Evolutionary conservation across 2,113 vertebrate species (phyloP).

Genomic region (Sterrhoptilus dennistouni): DNA sequence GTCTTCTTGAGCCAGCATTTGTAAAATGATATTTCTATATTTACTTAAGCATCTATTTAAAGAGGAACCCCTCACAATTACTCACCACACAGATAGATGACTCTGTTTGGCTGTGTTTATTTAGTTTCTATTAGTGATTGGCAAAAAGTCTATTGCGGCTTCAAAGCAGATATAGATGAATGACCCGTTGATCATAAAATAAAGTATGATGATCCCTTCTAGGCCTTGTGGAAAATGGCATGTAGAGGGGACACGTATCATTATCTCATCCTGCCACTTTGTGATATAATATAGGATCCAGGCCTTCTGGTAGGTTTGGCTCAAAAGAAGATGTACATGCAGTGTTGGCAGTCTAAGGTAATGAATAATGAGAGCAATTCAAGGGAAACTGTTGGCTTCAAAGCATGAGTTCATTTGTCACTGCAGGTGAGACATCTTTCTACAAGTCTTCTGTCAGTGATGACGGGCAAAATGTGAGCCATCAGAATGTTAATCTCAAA

Average conservation of each 20-base stretch:
- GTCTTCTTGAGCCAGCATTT: constrained; percentile 55
- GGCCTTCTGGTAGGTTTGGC: background rate
- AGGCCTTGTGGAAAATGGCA: constrained; percentile 57
- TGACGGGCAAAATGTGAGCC: background rate
- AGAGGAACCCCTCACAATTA: constrained; percentile 82
- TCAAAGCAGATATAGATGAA: constrained; percentile 77
- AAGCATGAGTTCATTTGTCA: background rate
- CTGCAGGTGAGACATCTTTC: background rate
- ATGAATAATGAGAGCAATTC: background rate
- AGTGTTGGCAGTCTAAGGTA: accelerated
- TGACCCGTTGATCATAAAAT: constrained; percentile 76
- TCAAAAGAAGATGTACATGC: background rate
- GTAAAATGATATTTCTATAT: constrained; percentile 82
- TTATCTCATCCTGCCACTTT: background rate
- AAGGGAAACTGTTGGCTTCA: background rate
- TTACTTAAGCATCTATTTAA: constrained; percentile 83
- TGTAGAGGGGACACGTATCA: background rate
- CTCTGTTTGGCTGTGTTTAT: constrained; percentile 82
- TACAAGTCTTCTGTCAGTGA: background rate
- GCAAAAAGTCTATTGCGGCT: constrained; percentile 74
- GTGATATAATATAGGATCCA: background rate
- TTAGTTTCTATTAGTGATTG: constrained; percentile 83
- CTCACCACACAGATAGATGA: constrained; percentile 76
- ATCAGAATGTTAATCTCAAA: background rate
- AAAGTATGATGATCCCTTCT: constrained; percentile 66